Evolutionary conservation across 2,888 invertebrate species (phyloP), one percentile per base, ranked within the genome.

Genomic region (Halocaridina rubra): DNA sequence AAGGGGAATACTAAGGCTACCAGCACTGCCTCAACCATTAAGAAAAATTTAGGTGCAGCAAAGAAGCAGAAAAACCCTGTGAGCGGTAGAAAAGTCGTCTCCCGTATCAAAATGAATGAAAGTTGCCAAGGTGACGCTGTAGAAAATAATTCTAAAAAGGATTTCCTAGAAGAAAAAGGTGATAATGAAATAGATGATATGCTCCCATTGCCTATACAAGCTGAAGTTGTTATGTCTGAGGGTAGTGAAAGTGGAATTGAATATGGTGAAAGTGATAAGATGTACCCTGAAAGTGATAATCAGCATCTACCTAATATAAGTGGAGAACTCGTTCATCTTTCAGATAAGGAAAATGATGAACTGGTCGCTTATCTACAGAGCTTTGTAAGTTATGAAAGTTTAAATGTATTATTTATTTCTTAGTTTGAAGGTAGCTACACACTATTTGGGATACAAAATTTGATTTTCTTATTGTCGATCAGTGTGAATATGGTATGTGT

Each of bases 221-320:
- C 88, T 13, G 88, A 88, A 67, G 88, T 88, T 5, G 84, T 88
- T 24, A 88, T 88, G 88, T 86, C 88, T n/a, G 88, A 86, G 32
- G 86, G 81, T 2, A 88, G 86, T 61, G 88, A 88, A 30, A 86
- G 84, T 64, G 88, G 81, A 19, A 61, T 84, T 8, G 84, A 84
- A 59, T 84, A 84, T 16, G 84, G 79, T 22, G 27, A 57, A 30
- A 30, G 10, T 30, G 67, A 39, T n/a, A 75, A 32, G 46, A 27
- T 3, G 22, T 10, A 4, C 7, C 2, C 33, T 2, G 71, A 69
- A 22, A 46, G 57, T 19, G 80, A 80, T 3, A 67, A 74, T 46
- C 19, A 72, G 10, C 33, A 61, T 71, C 78, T 77, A 78, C 78
- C 61, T 30, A 72, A 61, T 29, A 81, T 76, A 22, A 39, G 82